A percentile compares a stretch with the other conserved stretches of the same genome.
These are phyloP conservation scores for Simalia tracyae DNA, from an alignment of 2,797 vertebrate species.

Conservation along the genomic window DNA sequence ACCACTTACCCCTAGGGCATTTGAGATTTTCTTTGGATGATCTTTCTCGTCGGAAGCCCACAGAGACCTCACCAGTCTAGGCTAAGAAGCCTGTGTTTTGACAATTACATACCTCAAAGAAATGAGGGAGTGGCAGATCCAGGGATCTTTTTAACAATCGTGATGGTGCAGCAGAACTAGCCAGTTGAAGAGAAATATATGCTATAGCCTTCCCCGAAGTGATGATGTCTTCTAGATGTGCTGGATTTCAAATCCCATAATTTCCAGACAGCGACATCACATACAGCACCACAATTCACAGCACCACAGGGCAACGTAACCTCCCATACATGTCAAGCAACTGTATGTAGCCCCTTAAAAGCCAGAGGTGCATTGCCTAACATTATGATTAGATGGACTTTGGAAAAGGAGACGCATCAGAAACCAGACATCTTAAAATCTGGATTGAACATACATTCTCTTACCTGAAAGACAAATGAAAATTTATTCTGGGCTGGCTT, in stretches of 20 bases:
- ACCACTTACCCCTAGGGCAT: neutral
- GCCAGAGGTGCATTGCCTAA: no score
- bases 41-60: no score
- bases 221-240: no score
- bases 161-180: neutral
- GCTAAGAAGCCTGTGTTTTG: neutral
- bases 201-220: no score
- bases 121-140: neutral
- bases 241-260: no score
- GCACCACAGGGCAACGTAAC: neutral
- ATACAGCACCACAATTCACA: neutral
- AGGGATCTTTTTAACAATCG: neutral
- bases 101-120: neutral
- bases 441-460: neutral
- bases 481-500: neutral
- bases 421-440: slow-evolving; percentile 43
- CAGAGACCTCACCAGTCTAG: neutral
- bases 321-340: no score
- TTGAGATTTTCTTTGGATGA: no score
- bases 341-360: no score
- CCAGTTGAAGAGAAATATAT: no score
- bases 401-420: no score
- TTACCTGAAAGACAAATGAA: slow-evolving; percentile 8
- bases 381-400: no score
- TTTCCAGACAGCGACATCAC: no score